Evolutionary conservation across 2,113 vertebrate genomes (phyloP), one percentile per base, ranked within the genome.

Genomic region (Syngnathoides biaculeatus): DNA sequence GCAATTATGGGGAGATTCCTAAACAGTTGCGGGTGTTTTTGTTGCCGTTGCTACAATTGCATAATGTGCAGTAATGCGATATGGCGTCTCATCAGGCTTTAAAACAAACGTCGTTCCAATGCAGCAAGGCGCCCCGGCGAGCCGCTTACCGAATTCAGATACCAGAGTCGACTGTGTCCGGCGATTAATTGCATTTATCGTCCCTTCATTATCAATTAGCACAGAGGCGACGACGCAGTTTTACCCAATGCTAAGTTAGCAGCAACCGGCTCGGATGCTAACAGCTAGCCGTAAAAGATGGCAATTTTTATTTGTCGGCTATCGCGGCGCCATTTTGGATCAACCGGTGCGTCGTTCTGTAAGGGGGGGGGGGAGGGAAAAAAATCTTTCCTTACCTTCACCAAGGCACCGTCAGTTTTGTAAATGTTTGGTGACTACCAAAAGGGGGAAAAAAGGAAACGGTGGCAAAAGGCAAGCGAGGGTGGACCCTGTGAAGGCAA

Each of bases 391-490:
- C 90, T 90, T 89, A 93, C 92, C 92, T 91, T 92, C 68, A 90
- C 83, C 38, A 81, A 85, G 73, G 73, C 84, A 86, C 89, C 91
- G 86, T 92, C 92, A 93, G 92, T 79, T 90, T 92, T 85, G 66
- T 74, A 64, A 57, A 73, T 77, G 73, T 83, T 78, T 68, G 81
- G 64, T 71, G 65, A 43, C 80, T 74, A 73, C 84, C 75, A 85
- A 83, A 69, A 40, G 68, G 75, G 60, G 68, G 75, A 78, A 84
- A 83, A 88, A 86, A 57, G 22, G 64, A 43, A 76, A 19, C 8
- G 4, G 3, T 67, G 72, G 42, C 57, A 63, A 63, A 72, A 63
- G 30, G 55, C 53, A 69, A 13, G 19, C 11, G 48, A 3, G 50
- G 13, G 20, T 10, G 64, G 56, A 10, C 43, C 71, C 43, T 69